Conservation (phyloP, 2,888 invertebrate species). For the Noctua janthe region DNA sequence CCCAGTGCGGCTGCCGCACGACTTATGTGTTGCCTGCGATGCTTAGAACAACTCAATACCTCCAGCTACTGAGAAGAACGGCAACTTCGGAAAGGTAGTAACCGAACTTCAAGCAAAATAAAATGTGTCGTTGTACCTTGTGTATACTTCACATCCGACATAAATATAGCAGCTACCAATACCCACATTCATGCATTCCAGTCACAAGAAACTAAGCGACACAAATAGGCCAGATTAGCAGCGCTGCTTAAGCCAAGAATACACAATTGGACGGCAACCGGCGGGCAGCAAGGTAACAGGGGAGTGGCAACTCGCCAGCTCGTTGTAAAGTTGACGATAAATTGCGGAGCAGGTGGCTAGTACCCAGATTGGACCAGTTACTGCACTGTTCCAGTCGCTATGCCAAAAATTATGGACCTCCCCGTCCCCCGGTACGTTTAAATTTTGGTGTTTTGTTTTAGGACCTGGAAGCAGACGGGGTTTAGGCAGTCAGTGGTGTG, state of each 20-base stretch:
- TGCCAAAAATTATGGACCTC: conserved; percentile 63
- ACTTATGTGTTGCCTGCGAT: no score
- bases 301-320: conserved; percentile 80
- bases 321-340: conserved; percentile 79
- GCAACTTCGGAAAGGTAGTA: no score
- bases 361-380: conserved; percentile 58
- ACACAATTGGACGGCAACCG: conserved; percentile 54
- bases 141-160: not conserved
- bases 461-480: not conserved
- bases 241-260: conserved; percentile 61
- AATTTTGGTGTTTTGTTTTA: conserved; percentile 36
- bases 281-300: conserved; percentile 51
- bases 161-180: not conserved
- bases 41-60: no score
- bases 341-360: conserved; percentile 76
- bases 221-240: conserved; percentile 56
- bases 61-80: no score
- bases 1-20: no score
- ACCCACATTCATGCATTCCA: not conserved
- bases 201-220: conserved; percentile 31
- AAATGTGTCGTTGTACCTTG: no score
- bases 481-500: not conserved
- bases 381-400: conserved; percentile 50
- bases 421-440: conserved; percentile 55
- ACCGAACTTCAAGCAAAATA: no score